Evolutionary conservation across 2,888 invertebrate species (phyloP).

Genomic region (Dynastes maya): DNA sequence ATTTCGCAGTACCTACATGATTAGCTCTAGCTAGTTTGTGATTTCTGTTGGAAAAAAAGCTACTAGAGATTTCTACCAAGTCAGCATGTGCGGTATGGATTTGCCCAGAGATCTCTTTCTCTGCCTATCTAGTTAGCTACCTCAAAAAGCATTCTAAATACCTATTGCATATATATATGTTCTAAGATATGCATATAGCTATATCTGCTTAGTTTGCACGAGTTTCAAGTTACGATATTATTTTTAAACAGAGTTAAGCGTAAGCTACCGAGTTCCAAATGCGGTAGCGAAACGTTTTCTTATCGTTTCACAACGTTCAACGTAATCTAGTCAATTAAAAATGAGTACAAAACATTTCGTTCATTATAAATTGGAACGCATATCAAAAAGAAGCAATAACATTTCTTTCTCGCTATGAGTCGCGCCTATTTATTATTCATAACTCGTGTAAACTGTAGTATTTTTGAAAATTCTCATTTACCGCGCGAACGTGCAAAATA

Average conservation of each 20-base stretch:
- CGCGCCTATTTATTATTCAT: neutral
- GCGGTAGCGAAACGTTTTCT: too few relatives aligned
- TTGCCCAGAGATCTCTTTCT: too few relatives aligned
- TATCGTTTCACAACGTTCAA: neutral
- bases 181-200: too few relatives aligned
- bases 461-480: neutral
- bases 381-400: conserved; percentile 8
- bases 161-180: too few relatives aligned
- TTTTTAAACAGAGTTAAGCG: neutral
- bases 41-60: too few relatives aligned
- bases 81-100: too few relatives aligned
- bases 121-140: too few relatives aligned
- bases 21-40: too few relatives aligned
- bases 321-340: conserved; percentile 13
- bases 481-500: neutral
- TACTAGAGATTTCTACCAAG: too few relatives aligned
- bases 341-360: neutral
- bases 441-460: neutral
- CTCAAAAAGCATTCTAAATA: too few relatives aligned
- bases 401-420: neutral
- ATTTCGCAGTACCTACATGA: too few relatives aligned
- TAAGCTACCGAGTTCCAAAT: too few relatives aligned
- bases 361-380: neutral
- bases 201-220: neutral
- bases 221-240: neutral